phyloP scores from a whole-genome alignment of 2,113 vertebrate genomes.

The Fukomys damarensis region DNA sequence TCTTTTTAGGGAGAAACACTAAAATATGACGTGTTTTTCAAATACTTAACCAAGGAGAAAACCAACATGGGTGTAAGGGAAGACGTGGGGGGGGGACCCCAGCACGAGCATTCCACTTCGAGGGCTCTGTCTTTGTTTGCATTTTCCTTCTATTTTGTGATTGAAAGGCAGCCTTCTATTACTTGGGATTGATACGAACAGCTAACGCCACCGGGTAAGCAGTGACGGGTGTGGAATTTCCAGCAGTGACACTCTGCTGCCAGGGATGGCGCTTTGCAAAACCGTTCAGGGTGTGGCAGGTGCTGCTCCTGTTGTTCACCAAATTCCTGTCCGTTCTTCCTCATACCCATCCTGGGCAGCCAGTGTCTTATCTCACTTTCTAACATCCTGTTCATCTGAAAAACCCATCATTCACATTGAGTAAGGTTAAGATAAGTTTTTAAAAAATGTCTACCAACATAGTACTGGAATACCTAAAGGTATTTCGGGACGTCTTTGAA shows the following conservation, averaged over 20 bases:
- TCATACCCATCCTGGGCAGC: not conserved
- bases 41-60: slow-evolving; percentile 29
- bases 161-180: slow-evolving; percentile 25
- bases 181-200: slow-evolving; percentile 3
- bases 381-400: not conserved
- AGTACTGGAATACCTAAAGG: not conserved
- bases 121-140: slow-evolving; percentile 56
- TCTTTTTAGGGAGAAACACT: not conserved
- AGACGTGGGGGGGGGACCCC: slow-evolving; percentile 7
- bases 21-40: slow-evolving; percentile 46
- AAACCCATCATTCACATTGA: not conserved
- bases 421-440: not conserved
- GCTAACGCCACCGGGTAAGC: slow-evolving; percentile 40
- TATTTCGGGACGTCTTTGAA: not conserved
- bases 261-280: fast-evolving
- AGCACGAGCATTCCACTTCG: not conserved
- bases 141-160: slow-evolving; percentile 73
- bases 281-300: not conserved
- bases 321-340: not conserved
- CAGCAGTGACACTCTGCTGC: not conserved
- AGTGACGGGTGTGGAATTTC: slow-evolving; percentile 60
- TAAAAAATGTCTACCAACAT: not conserved
- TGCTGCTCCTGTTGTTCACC: fast-evolving
- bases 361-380: not conserved
- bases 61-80: not conserved